Evolutionary conservation across 2,113 vertebrate species (phyloP), one percentile per base, ranked within the genome.

Genomic region (Gobio gobio): DNA sequence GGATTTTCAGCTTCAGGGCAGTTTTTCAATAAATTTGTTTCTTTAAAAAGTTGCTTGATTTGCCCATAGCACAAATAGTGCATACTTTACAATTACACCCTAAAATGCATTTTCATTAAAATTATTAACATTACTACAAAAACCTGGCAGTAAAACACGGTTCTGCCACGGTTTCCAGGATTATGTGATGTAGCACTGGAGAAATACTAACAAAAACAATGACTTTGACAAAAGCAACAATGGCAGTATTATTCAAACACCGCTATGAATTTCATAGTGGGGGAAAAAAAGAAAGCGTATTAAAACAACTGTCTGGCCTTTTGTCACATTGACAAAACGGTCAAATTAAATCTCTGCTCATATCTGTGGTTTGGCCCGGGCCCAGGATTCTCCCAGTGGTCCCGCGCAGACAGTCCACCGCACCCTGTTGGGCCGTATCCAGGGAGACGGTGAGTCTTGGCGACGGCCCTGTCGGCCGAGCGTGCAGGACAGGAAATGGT

Each of bases 401-500:
- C 77, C 83, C 36, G 20, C 7, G 10, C n/a, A 76, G 66, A 76
- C 63, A 68, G 61, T 54, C 80, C 26, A 70, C 80, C 83, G 29
- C 83, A 84, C 83, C 83, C 83, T 84, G 26, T 77, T 84, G 83
- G 83, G 29, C 43, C 10, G 40, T 77, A 13, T 84, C 83, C 83
- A 84, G 40, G 5, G 73, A 24, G 63, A 51, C 83, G 72, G 58
- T 29, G 73, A 64, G 81, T 54, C 20, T 56, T 58, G 81, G 81
- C 54, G n/a, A 63, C 29, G 73, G n/a, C 49, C 70, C 22, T 73
- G 82, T 59, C 66, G 74, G 59, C 74, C 58, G 54, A 66, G 75
- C 54, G 33, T 85, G 83, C 47, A 56, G 75, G 75, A 85, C 75
- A 68, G 83, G 49, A 85, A 78, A 78, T 78, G 49, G 20, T 77